A percentile compares a stretch with the other conserved stretches of the same genome.
Conservation (phyloP, 2,113 vertebrate genomes). For the Channa maculata region DNA sequence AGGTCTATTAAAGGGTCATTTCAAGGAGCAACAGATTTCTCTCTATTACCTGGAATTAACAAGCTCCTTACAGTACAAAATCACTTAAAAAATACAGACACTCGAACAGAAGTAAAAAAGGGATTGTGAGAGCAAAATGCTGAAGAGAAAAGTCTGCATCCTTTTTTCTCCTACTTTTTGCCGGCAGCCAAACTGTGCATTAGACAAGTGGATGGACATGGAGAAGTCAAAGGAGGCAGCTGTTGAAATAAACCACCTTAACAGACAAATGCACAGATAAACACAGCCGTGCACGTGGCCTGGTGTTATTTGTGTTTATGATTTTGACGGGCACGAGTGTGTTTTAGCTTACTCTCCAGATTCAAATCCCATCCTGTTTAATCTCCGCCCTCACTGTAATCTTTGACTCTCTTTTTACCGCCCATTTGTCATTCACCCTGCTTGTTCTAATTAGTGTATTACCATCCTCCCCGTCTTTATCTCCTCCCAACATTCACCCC, state of each 20-base stretch:
- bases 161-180: constrained; percentile 49
- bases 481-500: constrained; percentile 28
- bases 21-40: no score
- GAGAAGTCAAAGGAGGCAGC: constrained; percentile 40
- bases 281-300: constrained; percentile 18
- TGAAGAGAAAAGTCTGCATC: constrained; percentile 37
- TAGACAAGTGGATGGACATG: constrained; percentile 50
- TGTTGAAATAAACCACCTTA: constrained; percentile 64
- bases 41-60: no score
- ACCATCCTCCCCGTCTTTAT: constrained; percentile 16
- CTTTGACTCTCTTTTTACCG: constrained; percentile 35
- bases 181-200: constrained; percentile 80
- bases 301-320: constrained; percentile 33
- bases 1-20: neutral
- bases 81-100: no score
- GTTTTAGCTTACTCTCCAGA: constrained; percentile 18
- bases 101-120: constrained; percentile 1
- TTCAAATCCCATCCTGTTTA: constrained; percentile 46
- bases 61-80: no score
- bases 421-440: constrained; percentile 56
- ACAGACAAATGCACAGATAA: constrained; percentile 17
- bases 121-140: constrained; percentile 23
- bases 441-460: constrained; percentile 40
- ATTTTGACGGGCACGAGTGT: constrained; percentile 11
- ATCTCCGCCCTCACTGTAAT: constrained; percentile 58